phyloP scores from a whole-genome alignment of 2,113 vertebrate genomes.

The Falco punctatus region DNA sequence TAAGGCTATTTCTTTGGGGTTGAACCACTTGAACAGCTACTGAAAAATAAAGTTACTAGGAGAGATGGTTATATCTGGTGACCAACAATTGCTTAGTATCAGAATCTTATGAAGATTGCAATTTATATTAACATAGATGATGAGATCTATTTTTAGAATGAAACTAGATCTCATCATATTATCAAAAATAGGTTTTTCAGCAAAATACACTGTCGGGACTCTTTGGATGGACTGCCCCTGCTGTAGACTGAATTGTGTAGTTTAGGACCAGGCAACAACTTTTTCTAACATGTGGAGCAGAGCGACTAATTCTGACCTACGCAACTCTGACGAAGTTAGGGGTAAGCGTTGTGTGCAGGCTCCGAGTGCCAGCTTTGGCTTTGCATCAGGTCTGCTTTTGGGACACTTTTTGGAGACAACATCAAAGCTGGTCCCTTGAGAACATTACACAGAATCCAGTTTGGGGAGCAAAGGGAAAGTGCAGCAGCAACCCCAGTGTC shows the following conservation, averaged over 20 bases:
- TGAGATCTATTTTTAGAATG: not conserved
- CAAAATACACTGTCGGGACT: not conserved
- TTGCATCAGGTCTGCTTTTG: not conserved
- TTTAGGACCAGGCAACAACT: not conserved
- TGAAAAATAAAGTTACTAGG: not conserved
- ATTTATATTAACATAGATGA: not conserved
- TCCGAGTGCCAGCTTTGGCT: not conserved
- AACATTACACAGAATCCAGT: not conserved
- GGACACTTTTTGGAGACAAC: not conserved
- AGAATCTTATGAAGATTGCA: not conserved
- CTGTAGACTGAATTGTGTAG: too few species aligned
- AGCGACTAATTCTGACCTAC: not conserved
- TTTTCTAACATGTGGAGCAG: not conserved
- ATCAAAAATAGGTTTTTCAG: not conserved
- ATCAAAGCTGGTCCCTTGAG: not conserved
- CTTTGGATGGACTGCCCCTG: not conserved
- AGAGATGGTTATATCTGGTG: not conserved
- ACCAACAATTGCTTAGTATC: accelerated
- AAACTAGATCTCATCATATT: not conserved
- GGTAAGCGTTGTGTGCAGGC: not conserved
- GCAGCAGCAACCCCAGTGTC: not conserved
- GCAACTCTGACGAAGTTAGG: too few species aligned
- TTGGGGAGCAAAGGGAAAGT: too few species aligned
- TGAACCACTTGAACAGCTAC: not conserved
- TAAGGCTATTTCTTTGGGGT: not conserved